A percentile compares a stretch with the other conserved stretches of the same genome.
Evolutionary conservation across 2,113 vertebrate species (phyloP).

Genomic region (Nematolebias whitei): DNA sequence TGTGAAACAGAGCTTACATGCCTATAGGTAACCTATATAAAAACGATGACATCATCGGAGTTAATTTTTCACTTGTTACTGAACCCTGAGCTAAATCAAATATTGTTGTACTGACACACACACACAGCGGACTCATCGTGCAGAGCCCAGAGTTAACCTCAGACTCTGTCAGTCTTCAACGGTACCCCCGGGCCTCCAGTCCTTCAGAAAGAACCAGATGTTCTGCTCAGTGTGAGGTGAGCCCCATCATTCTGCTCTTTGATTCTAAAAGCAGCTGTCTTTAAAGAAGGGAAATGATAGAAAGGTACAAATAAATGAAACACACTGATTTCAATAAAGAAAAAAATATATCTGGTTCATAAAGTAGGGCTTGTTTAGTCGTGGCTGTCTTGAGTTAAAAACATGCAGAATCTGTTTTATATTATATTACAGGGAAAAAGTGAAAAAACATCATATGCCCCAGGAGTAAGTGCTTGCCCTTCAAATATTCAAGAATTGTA

Average conservation of each 20-base stretch:
- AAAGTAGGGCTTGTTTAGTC: constrained; percentile 67
- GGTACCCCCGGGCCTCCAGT: constrained; percentile 49
- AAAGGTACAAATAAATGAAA: constrained; percentile 56
- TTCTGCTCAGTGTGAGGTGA: constrained; percentile 54
- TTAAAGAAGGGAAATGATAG: constrained; percentile 67
- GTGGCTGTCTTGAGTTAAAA: constrained; percentile 42
- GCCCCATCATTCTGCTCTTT: constrained; percentile 64
- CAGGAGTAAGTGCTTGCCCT: constrained; percentile 76
- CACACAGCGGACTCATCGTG: constrained; percentile 11
- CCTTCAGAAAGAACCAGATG: constrained; percentile 26
- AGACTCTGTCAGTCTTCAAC: constrained; percentile 62
- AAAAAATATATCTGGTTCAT: constrained; percentile 66
- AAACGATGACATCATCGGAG: constrained; percentile 74
- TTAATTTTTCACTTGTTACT: constrained; percentile 62
- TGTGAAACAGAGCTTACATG: constrained; percentile 33
- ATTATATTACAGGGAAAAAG: constrained; percentile 65
- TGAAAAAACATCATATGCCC: background rate
- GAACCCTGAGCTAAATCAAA: constrained; percentile 80
- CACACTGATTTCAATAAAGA: too few relatives aligned
- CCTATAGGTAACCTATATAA: constrained; percentile 54
- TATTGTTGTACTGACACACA: constrained; percentile 37
- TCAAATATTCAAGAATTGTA: constrained; percentile 78
- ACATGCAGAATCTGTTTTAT: constrained; percentile 77
- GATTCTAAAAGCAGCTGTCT: constrained; percentile 70
- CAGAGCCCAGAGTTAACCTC: constrained; percentile 61